Evolutionary conservation across 2,113 vertebrate genomes (phyloP).

Genomic region (Chaetodon trifascialis): DNA sequence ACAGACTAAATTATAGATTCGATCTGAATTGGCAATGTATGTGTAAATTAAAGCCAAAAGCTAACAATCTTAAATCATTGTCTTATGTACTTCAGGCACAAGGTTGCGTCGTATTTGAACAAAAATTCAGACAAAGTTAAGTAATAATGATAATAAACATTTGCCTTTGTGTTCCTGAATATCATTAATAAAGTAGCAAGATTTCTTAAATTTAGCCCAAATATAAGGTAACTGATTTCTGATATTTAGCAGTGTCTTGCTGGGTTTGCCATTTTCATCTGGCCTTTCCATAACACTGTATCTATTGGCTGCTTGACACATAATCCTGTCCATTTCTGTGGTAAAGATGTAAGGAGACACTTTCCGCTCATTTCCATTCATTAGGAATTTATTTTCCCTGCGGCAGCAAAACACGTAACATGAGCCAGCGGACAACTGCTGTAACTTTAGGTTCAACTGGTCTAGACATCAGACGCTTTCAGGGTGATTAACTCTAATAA

Average conservation of each 20-base stretch:
- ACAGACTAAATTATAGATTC: too few relatives aligned
- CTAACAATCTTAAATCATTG: background rate
- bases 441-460: conserved; percentile 35
- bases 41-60: background rate
- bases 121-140: background rate
- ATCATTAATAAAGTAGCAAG: background rate
- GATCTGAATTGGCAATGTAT: too few relatives aligned
- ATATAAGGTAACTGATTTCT: background rate
- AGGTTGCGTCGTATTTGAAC: background rate
- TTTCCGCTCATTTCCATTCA: conserved; percentile 28
- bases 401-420: conserved; percentile 16
- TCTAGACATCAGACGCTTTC: conserved; percentile 11
- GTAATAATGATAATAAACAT: background rate
- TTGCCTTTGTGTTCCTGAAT: conserved; percentile 2
- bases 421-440: conserved; percentile 27
- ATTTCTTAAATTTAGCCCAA: background rate
- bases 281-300: background rate
- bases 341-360: background rate
- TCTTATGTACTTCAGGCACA: conserved; percentile 3
- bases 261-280: background rate
- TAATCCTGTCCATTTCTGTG: background rate
- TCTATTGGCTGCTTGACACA: background rate
- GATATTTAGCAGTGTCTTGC: background rate
- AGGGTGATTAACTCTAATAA: conserved; percentile 19
- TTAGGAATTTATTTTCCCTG: conserved; percentile 39